Percentiles rank a stretch among this genome's conserved stretches.
Evolutionary conservation across 1,140 invertebrate species (phyloP).

Genomic region (Eupristina koningsbergeri): DNA sequence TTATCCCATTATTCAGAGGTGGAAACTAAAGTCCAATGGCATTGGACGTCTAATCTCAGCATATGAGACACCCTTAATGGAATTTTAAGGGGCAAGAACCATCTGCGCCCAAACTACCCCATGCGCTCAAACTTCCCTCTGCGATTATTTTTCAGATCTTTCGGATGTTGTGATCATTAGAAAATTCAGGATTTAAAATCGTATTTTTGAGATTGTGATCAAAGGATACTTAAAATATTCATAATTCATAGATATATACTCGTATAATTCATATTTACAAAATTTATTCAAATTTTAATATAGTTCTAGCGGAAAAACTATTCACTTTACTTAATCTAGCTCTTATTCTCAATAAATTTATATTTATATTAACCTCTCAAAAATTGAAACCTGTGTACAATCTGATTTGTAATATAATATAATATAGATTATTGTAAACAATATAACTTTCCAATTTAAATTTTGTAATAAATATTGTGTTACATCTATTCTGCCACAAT

Average conservation of each 20-base stretch:
- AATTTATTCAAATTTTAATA: too few relatives aligned
- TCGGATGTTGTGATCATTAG: constrained; percentile 43
- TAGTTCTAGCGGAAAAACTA: too few relatives aligned
- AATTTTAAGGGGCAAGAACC: constrained; percentile 72
- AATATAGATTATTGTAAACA: too few relatives aligned
- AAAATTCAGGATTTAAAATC: constrained; percentile 32
- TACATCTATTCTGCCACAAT: too few relatives aligned
- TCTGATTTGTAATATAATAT: too few relatives aligned
- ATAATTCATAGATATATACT: neutral
- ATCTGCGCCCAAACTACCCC: constrained; percentile 70
- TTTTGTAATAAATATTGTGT: too few relatives aligned
- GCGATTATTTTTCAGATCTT: constrained; percentile 65
- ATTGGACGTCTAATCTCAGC: constrained; percentile 71
- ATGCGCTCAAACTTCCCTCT: constrained; percentile 59
- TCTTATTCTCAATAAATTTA: too few relatives aligned
- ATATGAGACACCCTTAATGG: constrained; percentile 74
- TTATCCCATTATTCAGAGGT: constrained; percentile 71
- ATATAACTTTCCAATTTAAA: too few relatives aligned
- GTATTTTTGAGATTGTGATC: neutral
- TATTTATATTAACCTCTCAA: too few relatives aligned
- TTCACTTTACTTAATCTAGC: too few relatives aligned
- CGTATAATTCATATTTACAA: too few relatives aligned
- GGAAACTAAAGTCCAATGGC: constrained; percentile 63
- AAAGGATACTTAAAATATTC: neutral
- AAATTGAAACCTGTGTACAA: too few relatives aligned